Percentiles rank a stretch among this genome's conserved stretches.
These are phyloP conservation scores for Acestrorhynchus altus DNA, from an alignment of 2,797 vertebrate species.

Conservation along the genomic window DNA sequence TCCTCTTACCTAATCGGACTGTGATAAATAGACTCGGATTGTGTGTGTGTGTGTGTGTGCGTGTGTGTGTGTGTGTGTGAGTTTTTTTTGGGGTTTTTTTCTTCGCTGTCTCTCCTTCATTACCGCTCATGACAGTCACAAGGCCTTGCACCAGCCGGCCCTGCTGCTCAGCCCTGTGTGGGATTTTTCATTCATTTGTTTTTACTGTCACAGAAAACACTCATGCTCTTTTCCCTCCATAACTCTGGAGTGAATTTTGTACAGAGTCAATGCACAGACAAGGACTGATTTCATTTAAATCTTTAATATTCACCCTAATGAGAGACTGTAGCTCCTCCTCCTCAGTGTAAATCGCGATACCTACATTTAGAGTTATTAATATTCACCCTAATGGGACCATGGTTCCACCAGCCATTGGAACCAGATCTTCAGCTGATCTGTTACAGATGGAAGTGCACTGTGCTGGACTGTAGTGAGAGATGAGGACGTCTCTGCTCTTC, in stretches of 20 bases:
- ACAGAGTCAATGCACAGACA: background rate
- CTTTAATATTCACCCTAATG: background rate
- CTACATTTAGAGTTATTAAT: too few species aligned
- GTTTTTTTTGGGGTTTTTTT: too few species aligned
- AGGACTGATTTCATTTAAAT: background rate
- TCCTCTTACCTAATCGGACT: slow-evolving; percentile 8
- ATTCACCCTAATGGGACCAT: too few species aligned
- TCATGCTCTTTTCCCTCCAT: slow-evolving; percentile 53
- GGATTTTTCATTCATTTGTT: slow-evolving; percentile 65
- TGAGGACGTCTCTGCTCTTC: background rate
- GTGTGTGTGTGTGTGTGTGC: slow-evolving; percentile 4
- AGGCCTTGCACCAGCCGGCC: slow-evolving; percentile 63
- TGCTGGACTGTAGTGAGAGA: background rate
- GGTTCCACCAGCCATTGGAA: too few species aligned
- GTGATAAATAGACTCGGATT: slow-evolving; percentile 21
- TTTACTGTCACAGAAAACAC: slow-evolving; percentile 61
- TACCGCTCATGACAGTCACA: slow-evolving; percentile 76
- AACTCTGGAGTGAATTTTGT: background rate
- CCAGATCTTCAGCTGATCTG: too few species aligned
- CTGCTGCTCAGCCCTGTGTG: slow-evolving; percentile 48
- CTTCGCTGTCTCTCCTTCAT: slow-evolving; percentile 40
- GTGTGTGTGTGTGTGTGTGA: background rate
- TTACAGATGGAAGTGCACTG: too few species aligned
- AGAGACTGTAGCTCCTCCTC: too few species aligned
- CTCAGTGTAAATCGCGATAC: too few species aligned